These are phyloP conservation scores for Oryzias sinensis DNA, from an alignment of 2,797 vertebrate species.

Conservation along the genomic window DNA sequence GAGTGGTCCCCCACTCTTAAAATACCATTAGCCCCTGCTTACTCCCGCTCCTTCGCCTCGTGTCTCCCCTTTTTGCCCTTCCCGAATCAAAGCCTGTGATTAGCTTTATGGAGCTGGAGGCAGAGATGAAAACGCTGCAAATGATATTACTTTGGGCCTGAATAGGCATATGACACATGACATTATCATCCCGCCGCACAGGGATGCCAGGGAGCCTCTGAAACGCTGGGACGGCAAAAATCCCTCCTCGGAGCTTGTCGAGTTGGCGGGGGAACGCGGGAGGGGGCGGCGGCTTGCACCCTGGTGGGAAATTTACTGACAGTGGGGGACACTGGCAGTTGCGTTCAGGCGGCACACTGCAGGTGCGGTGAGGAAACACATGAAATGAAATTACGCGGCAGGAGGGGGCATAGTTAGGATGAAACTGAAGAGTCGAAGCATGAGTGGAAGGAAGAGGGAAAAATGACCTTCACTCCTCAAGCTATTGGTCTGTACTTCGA, in stretches of 20 bases:
- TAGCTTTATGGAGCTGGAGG: conserved; percentile 73
- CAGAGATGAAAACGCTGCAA: conserved; percentile 56
- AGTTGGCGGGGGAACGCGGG: background rate
- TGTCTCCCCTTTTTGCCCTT: conserved; percentile 61
- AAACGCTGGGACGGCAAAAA: conserved; percentile 23
- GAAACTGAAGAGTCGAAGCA: background rate
- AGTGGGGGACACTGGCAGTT: conserved; percentile 40
- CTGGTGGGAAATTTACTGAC: conserved; percentile 33
- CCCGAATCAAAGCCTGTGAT: conserved; percentile 62
- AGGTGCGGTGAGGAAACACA: conserved; percentile 23
- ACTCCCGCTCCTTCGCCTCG: conserved; percentile 16
- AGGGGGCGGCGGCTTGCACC: conserved; percentile 2
- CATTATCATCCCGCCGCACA: conserved; percentile 56
- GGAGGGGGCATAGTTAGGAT: background rate
- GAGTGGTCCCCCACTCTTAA: conserved; percentile 71
- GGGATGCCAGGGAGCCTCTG: conserved; percentile 29
- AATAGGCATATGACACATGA: conserved; percentile 65
- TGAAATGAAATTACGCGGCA: conserved; percentile 38
- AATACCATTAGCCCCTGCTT: conserved; percentile 67
- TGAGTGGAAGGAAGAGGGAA: conserved; percentile 20
- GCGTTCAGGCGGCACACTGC: conserved; percentile 23
- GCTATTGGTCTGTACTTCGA: no score
- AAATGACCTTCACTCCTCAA: conserved; percentile 29
- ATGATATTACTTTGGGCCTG: conserved; percentile 70
- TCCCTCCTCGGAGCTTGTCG: no score